Evolutionary conservation across 2,113 vertebrate genomes (phyloP).

Genomic region (Agapornis roseicollis): DNA sequence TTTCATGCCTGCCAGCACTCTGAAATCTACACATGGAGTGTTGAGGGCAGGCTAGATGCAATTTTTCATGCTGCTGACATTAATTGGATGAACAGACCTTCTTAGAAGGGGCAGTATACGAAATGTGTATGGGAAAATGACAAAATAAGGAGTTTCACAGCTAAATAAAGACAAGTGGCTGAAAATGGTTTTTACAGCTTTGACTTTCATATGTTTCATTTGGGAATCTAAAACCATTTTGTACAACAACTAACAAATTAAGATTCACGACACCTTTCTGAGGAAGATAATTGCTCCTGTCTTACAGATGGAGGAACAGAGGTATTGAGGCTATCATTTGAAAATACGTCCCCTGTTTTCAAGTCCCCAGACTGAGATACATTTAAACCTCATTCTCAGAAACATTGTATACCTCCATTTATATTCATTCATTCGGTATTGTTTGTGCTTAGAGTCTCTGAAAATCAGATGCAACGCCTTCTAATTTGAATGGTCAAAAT

Average conservation of each 20-base stretch:
- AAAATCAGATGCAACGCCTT: neutral
- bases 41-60: neutral
- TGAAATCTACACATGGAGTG: neutral
- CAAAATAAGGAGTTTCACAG: conserved; percentile 28
- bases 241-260: conserved; percentile 12
- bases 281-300: conserved; percentile 30
- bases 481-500: neutral
- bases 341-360: conserved; percentile 11
- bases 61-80: conserved; percentile 32
- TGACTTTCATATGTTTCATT: conserved; percentile 17
- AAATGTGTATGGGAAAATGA: conserved; percentile 20
- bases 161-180: conserved; percentile 39
- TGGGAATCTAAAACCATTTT: conserved; percentile 22
- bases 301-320: conserved; percentile 29
- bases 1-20: conserved; percentile 14
- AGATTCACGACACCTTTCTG: conserved; percentile 23
- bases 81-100: conserved; percentile 47
- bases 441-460: neutral
- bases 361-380: neutral
- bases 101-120: conserved; percentile 18
- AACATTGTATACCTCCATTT: neutral
- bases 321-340: conserved; percentile 11
- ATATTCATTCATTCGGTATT: neutral
- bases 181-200: conserved; percentile 27
- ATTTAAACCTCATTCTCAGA: conserved; percentile 27